Percentiles rank a stretch among this genome's conserved stretches.
Conservation (phyloP, 2,797 vertebrate species). For the Phoebastria nigripes region DNA sequence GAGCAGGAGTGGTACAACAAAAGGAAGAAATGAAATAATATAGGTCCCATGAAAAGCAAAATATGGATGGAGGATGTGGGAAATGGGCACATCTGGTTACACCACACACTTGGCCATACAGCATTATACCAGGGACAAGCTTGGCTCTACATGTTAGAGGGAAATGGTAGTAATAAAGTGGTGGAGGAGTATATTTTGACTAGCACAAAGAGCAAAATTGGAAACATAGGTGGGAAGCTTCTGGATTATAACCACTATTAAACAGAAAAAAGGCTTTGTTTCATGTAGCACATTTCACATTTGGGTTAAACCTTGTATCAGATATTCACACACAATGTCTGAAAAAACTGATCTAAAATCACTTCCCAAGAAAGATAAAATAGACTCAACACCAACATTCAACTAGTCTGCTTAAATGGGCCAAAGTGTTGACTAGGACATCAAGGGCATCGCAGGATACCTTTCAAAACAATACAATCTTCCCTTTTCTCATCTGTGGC, state of each 20-base stretch:
- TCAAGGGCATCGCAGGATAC: background rate
- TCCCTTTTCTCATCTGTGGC: background rate
- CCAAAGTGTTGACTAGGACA: background rate
- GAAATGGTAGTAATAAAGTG: background rate
- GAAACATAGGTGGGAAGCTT: slow-evolving; percentile 45
- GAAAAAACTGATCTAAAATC: background rate
- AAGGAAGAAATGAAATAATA: background rate
- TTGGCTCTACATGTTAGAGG: background rate
- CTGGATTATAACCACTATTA: slow-evolving; percentile 15
- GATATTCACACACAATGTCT: background rate
- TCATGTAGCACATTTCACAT: background rate
- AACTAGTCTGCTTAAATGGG: background rate
- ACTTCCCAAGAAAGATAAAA: background rate
- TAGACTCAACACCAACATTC: background rate
- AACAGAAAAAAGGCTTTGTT: background rate
- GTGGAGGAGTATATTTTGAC: slow-evolving; percentile 57
- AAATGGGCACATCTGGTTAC: background rate
- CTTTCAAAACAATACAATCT: background rate
- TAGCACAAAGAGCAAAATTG: background rate
- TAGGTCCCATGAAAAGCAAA: background rate
- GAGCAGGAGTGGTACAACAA: background rate
- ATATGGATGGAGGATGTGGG: background rate
- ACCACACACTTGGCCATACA: background rate
- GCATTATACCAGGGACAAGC: background rate
- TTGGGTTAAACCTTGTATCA: background rate